Percentiles rank a stretch among this genome's conserved stretches.
Conservation (phyloP, 2,113 vertebrate genomes). For the Nansenia antarctica region DNA sequence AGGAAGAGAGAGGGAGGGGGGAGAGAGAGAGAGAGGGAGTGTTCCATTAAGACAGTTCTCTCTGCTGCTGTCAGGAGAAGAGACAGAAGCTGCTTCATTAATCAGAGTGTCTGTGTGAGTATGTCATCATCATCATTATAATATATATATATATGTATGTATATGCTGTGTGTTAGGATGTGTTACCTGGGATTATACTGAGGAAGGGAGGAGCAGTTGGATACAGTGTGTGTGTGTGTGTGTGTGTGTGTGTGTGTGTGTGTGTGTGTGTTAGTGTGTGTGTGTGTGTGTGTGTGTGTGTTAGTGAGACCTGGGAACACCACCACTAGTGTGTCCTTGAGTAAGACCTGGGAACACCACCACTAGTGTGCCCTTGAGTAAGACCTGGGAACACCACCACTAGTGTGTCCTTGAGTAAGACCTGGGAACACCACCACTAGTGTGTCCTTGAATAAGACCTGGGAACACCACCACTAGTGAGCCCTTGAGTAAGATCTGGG, state of each 20-base stretch:
- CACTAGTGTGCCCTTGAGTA: no score
- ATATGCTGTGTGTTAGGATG: slow-evolving; percentile 73
- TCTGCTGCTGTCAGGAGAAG: slow-evolving; percentile 43
- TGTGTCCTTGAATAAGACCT: no score
- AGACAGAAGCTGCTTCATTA: slow-evolving; percentile 39
- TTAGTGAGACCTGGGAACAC: no score
- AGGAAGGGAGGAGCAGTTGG: neutral
- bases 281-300: neutral
- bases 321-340: no score
- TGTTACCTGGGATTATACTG: slow-evolving; percentile 18
- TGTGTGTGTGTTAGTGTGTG: neutral
- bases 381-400: no score
- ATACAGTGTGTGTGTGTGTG: neutral
- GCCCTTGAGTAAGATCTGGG: no score
- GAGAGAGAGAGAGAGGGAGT: slow-evolving; percentile 12
- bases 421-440: no score
- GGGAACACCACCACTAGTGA: no score
- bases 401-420: no score
- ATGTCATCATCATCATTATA: no score
- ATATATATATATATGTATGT: no score
- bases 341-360: no score
- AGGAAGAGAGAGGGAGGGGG: slow-evolving; percentile 31
- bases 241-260: neutral
- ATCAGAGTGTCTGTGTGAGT: slow-evolving; percentile 64
- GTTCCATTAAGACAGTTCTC: slow-evolving; percentile 48